Evolutionary conservation across 2,888 invertebrate genomes (phyloP), one percentile per base, ranked within the genome.

Genomic region (Meiosimyza decipiens): DNA sequence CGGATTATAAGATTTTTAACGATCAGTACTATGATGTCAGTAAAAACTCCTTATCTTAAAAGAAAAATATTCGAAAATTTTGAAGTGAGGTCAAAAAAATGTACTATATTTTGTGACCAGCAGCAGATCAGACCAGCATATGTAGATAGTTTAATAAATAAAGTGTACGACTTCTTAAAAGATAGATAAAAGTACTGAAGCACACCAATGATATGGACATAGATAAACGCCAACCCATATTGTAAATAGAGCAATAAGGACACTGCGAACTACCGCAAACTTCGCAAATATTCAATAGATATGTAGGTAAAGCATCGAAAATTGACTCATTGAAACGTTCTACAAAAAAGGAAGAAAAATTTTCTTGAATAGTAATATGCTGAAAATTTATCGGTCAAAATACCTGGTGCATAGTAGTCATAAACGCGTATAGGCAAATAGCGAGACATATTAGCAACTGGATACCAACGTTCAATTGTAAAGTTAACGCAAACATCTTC

Each of bases 361-460:
- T 6, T 28, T 12, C 16, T 9, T 40, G 40, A 9, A 9, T 40
- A 6, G 6, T 40, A 6, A 9, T 9, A 9, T 40, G 40, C 1
- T 3, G 55, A 60, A 47, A 22, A 64, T 55, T 49, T 16, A 50
- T 47, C n/a, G 62, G 40, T 71, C 33, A 59, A 81, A 85, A 87
- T 87, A 96, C 97, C 97, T 82, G 98, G 98, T 71, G 97, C 94
- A 87, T 98, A 98, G 86, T 97, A 98, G 88, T 98, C 98, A 87
- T 97, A 98, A 13, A 98, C 93, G 72, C 95, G 90, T 70, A 97
- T 92, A 5, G 96, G 93, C 78, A 98, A 90, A 87, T 95, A 96
- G 62, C 96, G 91, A 0, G 98, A 97, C 94, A 97, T 95, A 88
- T 98, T 98, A 65, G 98, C 98, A 4, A 98, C 96, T 0, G 98